Percentiles rank a stretch among this genome's conserved stretches.
Conservation (phyloP, 2,797 vertebrate species). For the Odontamblyopus lacepedii region DNA sequence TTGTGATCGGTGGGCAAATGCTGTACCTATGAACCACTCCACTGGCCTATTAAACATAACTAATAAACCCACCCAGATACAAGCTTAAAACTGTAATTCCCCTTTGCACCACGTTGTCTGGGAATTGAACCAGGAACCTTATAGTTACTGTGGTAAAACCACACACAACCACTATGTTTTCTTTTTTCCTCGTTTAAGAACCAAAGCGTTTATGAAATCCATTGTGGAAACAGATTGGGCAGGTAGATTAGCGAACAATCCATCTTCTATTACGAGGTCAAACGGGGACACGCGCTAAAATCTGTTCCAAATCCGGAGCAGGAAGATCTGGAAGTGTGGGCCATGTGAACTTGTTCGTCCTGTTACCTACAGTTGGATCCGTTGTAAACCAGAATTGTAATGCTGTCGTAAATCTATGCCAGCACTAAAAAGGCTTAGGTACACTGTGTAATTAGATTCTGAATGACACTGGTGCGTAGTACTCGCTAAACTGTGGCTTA, state of each 20-base stretch:
- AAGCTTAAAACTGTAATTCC: no score
- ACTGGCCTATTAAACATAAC: no score
- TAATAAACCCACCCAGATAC: no score
- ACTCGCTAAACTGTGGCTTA: neutral
- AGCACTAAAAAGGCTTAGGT: neutral
- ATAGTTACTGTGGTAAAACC: no score
- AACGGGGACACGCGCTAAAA: conserved; percentile 16
- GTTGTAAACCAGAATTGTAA: conserved; percentile 9
- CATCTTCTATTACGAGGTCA: conserved; percentile 10
- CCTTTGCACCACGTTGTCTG: no score
- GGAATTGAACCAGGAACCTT: no score
- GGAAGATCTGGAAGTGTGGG: conserved; percentile 38
- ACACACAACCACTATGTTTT: neutral
- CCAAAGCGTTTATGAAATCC: neutral
- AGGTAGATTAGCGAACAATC: conserved; percentile 7
- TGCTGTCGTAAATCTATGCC: neutral
- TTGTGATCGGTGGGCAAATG: no score
- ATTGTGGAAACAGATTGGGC: neutral
- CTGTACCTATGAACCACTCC: no score
- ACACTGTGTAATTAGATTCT: neutral
- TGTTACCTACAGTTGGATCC: conserved; percentile 41
- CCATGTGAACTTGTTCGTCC: conserved; percentile 37
- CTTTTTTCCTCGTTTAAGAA: neutral
- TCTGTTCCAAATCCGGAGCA: conserved; percentile 32
- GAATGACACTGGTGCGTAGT: neutral